Conservation (phyloP, 2,113 vertebrate genomes). For the Anas platyrhynchos region DNA sequence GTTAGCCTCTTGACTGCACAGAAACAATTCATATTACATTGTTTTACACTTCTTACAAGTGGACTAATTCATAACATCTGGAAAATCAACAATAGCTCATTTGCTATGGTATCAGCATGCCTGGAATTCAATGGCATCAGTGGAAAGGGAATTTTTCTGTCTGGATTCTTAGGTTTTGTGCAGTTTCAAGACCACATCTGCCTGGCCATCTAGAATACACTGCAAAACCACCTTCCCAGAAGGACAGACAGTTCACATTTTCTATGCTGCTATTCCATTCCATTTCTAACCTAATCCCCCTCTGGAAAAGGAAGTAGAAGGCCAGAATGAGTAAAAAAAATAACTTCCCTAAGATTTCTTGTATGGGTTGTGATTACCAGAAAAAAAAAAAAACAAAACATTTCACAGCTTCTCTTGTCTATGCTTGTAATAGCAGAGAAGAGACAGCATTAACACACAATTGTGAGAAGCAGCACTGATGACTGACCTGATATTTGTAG, state of each 20-base stretch:
- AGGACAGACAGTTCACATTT: not conserved
- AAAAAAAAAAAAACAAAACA: not conserved
- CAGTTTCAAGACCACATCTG: not conserved
- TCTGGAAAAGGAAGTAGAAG: not conserved
- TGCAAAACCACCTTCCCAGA: not conserved
- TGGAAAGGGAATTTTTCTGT: not conserved
- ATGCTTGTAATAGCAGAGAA: not conserved
- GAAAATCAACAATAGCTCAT: not conserved
- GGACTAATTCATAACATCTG: slow-evolving; percentile 25
- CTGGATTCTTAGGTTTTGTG: not conserved
- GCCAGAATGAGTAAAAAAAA: not conserved
- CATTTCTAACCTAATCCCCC: not conserved
- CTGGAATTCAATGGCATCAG: not conserved
- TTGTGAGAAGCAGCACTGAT: not conserved
- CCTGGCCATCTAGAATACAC: not conserved
- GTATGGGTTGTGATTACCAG: not conserved
- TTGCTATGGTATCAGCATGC: not conserved
- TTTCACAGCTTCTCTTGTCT: not conserved
- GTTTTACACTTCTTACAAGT: slow-evolving; percentile 25
- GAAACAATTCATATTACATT: slow-evolving; percentile 2
- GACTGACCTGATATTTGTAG: slow-evolving; percentile 89
- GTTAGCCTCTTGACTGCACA: slow-evolving; percentile 23
- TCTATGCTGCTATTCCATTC: not conserved
- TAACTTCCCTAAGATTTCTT: not conserved
- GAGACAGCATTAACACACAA: not conserved